phyloP scores from a whole-genome alignment of 1,140 invertebrate species.

The Heliothis subflexa region DNA sequence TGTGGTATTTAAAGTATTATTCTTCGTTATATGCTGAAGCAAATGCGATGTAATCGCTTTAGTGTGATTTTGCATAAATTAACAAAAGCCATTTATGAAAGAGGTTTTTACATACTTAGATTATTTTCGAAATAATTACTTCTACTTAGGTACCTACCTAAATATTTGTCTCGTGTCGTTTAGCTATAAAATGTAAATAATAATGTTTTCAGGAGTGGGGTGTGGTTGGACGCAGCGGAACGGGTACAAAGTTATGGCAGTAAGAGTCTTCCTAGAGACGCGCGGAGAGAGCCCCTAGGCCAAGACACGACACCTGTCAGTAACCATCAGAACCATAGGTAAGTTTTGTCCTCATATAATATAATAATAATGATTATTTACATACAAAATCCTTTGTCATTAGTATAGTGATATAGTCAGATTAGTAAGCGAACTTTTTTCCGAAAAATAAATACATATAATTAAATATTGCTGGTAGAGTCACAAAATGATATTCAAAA shows the following conservation, averaged over 20 bases:
- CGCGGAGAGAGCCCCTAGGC: slow-evolving; percentile 93
- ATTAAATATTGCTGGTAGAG: too few species aligned
- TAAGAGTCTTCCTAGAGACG: slow-evolving; percentile 92
- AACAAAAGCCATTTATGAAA: neutral
- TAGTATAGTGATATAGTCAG: too few species aligned
- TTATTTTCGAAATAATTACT: too few species aligned
- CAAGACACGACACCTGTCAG: slow-evolving; percentile 87
- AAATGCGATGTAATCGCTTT: neutral
- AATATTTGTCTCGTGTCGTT: too few species aligned
- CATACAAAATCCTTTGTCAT: too few species aligned
- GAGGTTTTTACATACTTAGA: neutral
- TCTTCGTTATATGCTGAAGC: neutral
- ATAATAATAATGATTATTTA: too few species aligned
- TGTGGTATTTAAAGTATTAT: neutral
- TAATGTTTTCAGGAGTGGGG: slow-evolving; percentile 75
- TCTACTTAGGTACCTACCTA: too few species aligned
- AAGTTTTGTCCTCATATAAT: too few species aligned
- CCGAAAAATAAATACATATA: too few species aligned
- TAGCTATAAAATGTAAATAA: neutral
- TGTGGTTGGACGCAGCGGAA: slow-evolving; percentile 95
- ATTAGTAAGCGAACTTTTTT: too few species aligned
- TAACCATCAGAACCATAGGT: slow-evolving; percentile 80
- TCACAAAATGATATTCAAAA: too few species aligned
- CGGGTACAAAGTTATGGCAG: slow-evolving; percentile 87
- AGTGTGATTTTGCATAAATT: slow-evolving; percentile 18